Evolutionary conservation across 2,888 invertebrate species (phyloP).

Genomic region (Oscheius sp.): DNA sequence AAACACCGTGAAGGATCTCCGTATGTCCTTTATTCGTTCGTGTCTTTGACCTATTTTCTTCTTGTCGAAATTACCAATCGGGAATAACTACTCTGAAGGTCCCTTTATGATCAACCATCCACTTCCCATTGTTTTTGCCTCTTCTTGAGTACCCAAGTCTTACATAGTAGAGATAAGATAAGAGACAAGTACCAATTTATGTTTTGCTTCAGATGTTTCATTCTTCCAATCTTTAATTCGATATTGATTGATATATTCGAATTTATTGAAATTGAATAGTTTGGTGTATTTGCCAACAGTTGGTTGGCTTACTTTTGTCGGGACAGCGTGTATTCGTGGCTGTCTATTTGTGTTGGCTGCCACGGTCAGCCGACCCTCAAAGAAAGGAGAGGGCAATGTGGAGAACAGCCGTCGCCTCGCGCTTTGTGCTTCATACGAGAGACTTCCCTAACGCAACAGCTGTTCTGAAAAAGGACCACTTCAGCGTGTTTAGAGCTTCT

Average conservation of each 20-base stretch:
- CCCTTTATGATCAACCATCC: constrained; percentile 1
- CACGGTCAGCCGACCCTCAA: background rate
- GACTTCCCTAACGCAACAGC: too few relatives aligned
- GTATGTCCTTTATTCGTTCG: constrained; percentile 2
- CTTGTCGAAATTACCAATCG: constrained; percentile 10
- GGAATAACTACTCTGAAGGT: constrained; percentile 3
- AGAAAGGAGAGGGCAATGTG: background rate
- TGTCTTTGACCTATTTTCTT: constrained; percentile 11
- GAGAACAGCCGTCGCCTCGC: background rate
- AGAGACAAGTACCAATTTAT: background rate
- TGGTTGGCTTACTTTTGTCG: constrained; percentile 18
- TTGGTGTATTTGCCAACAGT: background rate
- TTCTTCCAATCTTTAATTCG: background rate
- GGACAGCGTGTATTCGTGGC: constrained; percentile 12
- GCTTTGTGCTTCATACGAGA: too few relatives aligned
- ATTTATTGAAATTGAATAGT: background rate
- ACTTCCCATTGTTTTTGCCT: background rate
- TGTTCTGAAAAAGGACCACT: too few relatives aligned
- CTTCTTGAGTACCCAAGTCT: background rate
- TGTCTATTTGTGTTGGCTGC: constrained; percentile 9
- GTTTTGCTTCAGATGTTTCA: background rate
- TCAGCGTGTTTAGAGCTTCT: too few relatives aligned
- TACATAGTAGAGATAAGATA: background rate
- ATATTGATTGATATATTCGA: background rate
- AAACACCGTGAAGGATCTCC: background rate